These are phyloP conservation scores for Microchirus variegatus DNA, from an alignment of 2,797 vertebrate species.

Conservation along the genomic window DNA sequence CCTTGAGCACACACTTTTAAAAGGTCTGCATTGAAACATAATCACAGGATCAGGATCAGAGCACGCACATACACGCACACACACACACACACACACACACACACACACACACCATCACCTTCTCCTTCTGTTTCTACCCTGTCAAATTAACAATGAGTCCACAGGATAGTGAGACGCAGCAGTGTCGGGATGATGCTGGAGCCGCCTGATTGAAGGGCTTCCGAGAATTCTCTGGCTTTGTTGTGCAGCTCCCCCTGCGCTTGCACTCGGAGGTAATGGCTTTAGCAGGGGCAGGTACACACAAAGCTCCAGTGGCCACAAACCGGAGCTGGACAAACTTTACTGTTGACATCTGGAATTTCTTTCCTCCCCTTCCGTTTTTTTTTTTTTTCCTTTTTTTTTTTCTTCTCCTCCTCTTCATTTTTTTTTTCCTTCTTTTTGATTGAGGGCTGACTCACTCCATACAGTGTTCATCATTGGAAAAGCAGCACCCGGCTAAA, in stretches of 20 bases:
- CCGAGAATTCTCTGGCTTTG: constrained; percentile 82
- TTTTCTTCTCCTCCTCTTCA: constrained; percentile 72
- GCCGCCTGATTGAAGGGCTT: constrained; percentile 76
- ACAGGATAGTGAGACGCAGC: constrained; percentile 18
- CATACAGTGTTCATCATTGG: constrained; percentile 62
- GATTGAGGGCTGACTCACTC: constrained; percentile 74
- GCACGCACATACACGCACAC: too few species aligned
- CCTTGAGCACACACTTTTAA: too few species aligned
- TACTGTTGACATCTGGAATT: constrained; percentile 87
- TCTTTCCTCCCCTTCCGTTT: constrained; percentile 71
- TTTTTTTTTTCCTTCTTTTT: constrained; percentile 34
- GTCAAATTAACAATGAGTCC: constrained; percentile 50
- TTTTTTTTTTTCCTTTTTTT: constrained; percentile 57
- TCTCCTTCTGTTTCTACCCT: constrained; percentile 29
- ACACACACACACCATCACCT: constrained; percentile 9
- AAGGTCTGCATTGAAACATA: too few species aligned
- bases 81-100: too few species aligned
- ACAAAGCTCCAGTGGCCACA: constrained; percentile 82
- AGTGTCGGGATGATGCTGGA: constrained; percentile 27
- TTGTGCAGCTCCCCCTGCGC: constrained; percentile 55
- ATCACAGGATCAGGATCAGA: too few species aligned
- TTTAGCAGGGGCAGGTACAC: constrained; percentile 85
- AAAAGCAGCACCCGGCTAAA: constrained; percentile 71
- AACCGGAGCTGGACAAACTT: constrained; percentile 83
- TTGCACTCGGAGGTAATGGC: constrained; percentile 78